These are phyloP conservation scores for Agrypnia vestita DNA, from an alignment of 1,140 invertebrate species.

Conservation along the genomic window DNA sequence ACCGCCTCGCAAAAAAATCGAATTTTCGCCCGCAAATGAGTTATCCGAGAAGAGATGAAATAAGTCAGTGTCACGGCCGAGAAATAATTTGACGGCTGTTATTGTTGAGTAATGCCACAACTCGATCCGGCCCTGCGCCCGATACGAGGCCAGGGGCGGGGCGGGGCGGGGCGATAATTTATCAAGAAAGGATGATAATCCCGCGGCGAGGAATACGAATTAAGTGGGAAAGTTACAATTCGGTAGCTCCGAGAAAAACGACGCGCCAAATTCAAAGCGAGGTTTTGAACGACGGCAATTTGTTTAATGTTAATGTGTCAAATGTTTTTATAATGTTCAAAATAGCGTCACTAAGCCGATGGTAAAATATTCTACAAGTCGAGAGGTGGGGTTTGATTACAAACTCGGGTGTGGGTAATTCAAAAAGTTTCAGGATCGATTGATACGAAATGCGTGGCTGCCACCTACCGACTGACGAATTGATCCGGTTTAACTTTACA, in stretches of 20 bases:
- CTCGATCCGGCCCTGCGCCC: background rate
- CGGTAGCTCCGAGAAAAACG: conserved; percentile 4
- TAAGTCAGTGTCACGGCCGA: background rate
- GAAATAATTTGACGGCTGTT: conserved; percentile 12
- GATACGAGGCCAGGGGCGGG: background rate
- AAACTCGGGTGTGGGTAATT: too few species aligned
- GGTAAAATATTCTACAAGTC: too few species aligned
- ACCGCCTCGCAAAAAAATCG: too few species aligned
- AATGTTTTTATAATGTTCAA: too few species aligned
- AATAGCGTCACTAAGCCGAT: too few species aligned
- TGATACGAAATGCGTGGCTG: too few species aligned
- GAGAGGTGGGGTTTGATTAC: too few species aligned
- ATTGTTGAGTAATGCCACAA: background rate
- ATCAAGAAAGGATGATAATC: conserved; percentile 18
- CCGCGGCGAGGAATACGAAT: conserved; percentile 5
- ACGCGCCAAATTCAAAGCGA: background rate
- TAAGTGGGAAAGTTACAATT: conserved; percentile 32
- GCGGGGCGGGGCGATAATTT: background rate
- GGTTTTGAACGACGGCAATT: background rate
- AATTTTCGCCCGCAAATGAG: background rate
- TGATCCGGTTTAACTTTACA: too few species aligned
- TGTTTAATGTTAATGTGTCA: too few species aligned
- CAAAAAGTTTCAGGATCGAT: too few species aligned
- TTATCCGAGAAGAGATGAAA: background rate
- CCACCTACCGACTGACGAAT: too few species aligned